phyloP scores from a whole-genome alignment of 2,888 invertebrate genomes.

The Lochmaea capreae region DNA sequence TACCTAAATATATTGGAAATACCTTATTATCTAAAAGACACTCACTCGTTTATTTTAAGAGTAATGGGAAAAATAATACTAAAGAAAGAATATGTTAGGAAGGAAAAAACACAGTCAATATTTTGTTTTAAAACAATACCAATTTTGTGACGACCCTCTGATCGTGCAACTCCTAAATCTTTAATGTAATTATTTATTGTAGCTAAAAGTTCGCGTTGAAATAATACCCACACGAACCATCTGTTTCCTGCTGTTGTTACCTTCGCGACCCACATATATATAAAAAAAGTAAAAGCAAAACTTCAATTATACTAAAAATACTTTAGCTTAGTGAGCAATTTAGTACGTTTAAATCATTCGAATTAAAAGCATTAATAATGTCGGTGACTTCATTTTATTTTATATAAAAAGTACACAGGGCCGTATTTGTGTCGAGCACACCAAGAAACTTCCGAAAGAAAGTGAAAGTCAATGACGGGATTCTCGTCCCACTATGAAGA shows the following conservation, averaged over 20 bases:
- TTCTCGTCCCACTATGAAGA: too few species aligned
- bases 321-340: constrained; percentile 20
- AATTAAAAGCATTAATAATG: constrained; percentile 26
- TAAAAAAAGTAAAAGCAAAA: constrained; percentile 27
- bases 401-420: neutral
- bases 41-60: too few species aligned
- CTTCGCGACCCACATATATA: constrained; percentile 33
- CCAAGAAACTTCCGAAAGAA: too few species aligned
- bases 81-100: too few species aligned
- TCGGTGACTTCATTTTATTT: constrained; percentile 6
- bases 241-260: constrained; percentile 39
- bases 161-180: constrained; percentile 18
- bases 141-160: too few species aligned
- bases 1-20: too few species aligned
- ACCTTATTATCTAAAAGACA: too few species aligned
- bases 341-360: constrained; percentile 34
- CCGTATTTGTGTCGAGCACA: neutral
- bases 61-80: too few species aligned
- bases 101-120: too few species aligned
- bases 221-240: constrained; percentile 36
- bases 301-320: constrained; percentile 31
- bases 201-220: constrained; percentile 30
- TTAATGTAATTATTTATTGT: constrained; percentile 28
- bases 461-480: too few species aligned
- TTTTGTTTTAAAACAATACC: too few species aligned